Evolutionary conservation across 2,797 vertebrate genomes (phyloP).

Genomic region (Dallia pectoralis): DNA sequence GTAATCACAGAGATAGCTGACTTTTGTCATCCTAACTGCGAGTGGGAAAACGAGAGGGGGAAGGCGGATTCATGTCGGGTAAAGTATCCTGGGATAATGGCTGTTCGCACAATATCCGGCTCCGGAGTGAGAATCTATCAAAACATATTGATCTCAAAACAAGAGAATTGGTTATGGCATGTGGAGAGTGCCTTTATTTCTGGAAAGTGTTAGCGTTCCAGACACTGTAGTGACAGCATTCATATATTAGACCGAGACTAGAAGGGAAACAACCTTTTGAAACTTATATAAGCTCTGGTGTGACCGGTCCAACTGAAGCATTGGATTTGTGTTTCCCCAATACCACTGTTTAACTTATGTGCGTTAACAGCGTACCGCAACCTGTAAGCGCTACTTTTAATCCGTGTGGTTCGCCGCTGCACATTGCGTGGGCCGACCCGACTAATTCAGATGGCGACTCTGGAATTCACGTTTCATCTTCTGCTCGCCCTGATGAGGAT

Average conservation of each 20-base stretch:
- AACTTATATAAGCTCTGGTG: conserved; percentile 50
- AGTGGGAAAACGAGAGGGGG: conserved; percentile 64
- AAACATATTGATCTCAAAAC: conserved; percentile 82
- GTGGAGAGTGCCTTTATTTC: conserved; percentile 72
- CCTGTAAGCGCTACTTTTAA: conserved; percentile 32
- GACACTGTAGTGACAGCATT: conserved; percentile 76
- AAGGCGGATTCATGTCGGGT: conserved; percentile 79
- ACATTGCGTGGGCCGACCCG: conserved; percentile 38
- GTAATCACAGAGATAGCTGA: conserved; percentile 80
- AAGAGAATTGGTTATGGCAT: conserved; percentile 77
- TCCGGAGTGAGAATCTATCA: conserved; percentile 78
- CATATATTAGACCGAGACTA: conserved; percentile 76
- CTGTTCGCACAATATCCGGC: conserved; percentile 80
- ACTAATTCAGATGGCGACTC: conserved; percentile 45
- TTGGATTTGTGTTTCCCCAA: conserved; percentile 21
- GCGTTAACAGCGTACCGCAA: conserved; percentile 33
- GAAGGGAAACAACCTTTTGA: conserved; percentile 64
- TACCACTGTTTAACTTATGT: conserved; percentile 48
- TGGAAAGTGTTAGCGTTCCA: conserved; percentile 78
- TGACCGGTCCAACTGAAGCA: conserved; percentile 51
- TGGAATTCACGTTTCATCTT: conserved; percentile 49
- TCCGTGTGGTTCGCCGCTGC: conserved; percentile 48
- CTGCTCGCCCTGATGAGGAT: conserved; percentile 63
- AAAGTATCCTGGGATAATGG: conserved; percentile 81
- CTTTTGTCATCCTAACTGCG: conserved; percentile 76